A percentile compares a stretch with the other conserved stretches of the same genome.
These are phyloP conservation scores for Cerceris rybyensis DNA, from an alignment of 2,888 invertebrate genomes.

Conservation along the genomic window DNA sequence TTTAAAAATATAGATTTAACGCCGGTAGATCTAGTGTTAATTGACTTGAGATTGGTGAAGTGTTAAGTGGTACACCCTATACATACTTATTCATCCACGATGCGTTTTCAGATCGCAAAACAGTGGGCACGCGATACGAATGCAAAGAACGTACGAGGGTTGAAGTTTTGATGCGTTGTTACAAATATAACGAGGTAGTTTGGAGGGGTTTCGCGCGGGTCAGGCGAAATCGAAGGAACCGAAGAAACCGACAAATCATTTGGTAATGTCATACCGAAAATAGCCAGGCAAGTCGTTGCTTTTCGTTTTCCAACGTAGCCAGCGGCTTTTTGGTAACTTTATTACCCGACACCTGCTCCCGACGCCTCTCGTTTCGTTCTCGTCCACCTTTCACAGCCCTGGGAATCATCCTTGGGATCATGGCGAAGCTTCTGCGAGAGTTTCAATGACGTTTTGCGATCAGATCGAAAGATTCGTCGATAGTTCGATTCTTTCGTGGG, in stretches of 20 bases:
- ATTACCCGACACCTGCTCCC: conserved; percentile 66
- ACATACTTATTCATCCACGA: background rate
- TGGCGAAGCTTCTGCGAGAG: background rate
- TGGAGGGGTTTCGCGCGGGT: conserved; percentile 12
- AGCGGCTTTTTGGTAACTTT: conserved; percentile 62
- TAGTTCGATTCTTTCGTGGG: no score
- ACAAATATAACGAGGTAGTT: conserved; percentile 18
- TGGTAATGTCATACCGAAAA: conserved; percentile 53
- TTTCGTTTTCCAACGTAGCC: conserved; percentile 59
- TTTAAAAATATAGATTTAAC: no score
- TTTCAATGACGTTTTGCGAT: background rate
- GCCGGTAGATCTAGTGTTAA: no score
- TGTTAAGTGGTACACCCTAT: no score
- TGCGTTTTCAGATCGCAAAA: background rate
- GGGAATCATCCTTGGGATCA: conserved; percentile 4
- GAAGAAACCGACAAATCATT: conserved; percentile 57
- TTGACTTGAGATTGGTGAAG: no score
- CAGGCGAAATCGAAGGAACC: conserved; percentile 19
- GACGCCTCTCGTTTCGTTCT: conserved; percentile 29
- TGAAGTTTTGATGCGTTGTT: background rate
- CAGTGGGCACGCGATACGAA: background rate
- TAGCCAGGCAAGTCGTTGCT: conserved; percentile 61
- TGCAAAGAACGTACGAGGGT: background rate
- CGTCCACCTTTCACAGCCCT: conserved; percentile 44
- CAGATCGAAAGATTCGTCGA: no score